phyloP scores from a whole-genome alignment of 2,113 vertebrate genomes.

The Parus major region DNA sequence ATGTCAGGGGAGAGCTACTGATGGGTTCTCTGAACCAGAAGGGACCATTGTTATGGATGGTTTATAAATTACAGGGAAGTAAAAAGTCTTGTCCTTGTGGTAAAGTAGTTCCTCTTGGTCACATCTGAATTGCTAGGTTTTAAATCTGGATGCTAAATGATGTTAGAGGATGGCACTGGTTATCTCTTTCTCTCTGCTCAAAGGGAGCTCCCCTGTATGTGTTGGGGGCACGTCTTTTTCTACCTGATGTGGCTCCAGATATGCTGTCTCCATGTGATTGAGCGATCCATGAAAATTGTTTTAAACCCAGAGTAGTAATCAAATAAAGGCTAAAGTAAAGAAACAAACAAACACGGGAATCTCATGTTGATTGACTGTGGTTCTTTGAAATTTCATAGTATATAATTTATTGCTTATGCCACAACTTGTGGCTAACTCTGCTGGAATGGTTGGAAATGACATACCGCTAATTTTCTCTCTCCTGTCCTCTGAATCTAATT shows the following conservation, averaged over 20 bases:
- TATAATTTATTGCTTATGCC: not conserved
- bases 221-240: not conserved
- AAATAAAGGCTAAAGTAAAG: not conserved
- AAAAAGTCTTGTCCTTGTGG: not conserved
- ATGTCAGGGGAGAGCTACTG: not conserved
- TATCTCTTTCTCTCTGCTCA: not conserved
- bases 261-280: not conserved
- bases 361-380: not conserved
- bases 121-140: not conserved
- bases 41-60: not conserved
- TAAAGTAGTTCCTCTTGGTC: not conserved
- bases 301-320: not conserved
- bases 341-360: not conserved
- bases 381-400: not conserved
- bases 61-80: not conserved
- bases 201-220: not conserved
- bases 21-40: not conserved
- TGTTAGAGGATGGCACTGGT: not conserved
- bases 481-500: not conserved
- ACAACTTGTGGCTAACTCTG: not conserved
- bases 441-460: not conserved
- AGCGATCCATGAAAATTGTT: not conserved
- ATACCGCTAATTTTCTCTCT: not conserved
- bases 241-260: not conserved
- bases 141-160: not conserved